phyloP scores from a whole-genome alignment of 2,888 invertebrate species.

The Polia nebulosa region DNA sequence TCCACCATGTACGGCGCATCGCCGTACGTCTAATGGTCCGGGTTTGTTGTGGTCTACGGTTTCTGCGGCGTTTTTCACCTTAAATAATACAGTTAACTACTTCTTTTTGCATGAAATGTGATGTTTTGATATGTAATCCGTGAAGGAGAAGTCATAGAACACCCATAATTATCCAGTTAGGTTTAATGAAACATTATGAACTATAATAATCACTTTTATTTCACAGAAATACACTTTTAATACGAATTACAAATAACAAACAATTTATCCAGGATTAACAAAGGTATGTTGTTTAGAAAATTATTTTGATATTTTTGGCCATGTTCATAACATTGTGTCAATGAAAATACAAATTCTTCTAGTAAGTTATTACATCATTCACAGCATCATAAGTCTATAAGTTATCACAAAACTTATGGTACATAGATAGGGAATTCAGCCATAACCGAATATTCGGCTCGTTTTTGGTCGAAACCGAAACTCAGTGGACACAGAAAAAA shows the following conservation, averaged over 20 bases:
- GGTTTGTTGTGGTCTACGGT: too few relatives aligned
- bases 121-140: too few relatives aligned
- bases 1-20: too few relatives aligned
- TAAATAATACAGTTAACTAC: too few relatives aligned
- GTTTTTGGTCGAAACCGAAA: too few relatives aligned
- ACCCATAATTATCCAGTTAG: not conserved
- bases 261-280: constrained; percentile 30
- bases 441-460: too few relatives aligned
- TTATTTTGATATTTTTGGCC: constrained; percentile 12
- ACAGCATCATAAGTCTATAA: constrained; percentile 30
- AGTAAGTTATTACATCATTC: not conserved
- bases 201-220: constrained; percentile 51
- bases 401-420: too few relatives aligned
- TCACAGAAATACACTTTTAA: constrained; percentile 40
- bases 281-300: not conserved
- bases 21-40: too few relatives aligned
- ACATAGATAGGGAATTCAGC: not conserved
- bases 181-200: constrained; percentile 13
- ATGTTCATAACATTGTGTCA: not conserved
- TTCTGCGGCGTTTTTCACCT: too few relatives aligned
- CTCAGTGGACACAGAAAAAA: too few relatives aligned
- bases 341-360: not conserved
- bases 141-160: too few relatives aligned
- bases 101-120: too few relatives aligned
- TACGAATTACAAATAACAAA: constrained; percentile 30